These are phyloP conservation scores for Urophycis tenuis DNA, from an alignment of 2,797 vertebrate species.

Conservation along the genomic window DNA sequence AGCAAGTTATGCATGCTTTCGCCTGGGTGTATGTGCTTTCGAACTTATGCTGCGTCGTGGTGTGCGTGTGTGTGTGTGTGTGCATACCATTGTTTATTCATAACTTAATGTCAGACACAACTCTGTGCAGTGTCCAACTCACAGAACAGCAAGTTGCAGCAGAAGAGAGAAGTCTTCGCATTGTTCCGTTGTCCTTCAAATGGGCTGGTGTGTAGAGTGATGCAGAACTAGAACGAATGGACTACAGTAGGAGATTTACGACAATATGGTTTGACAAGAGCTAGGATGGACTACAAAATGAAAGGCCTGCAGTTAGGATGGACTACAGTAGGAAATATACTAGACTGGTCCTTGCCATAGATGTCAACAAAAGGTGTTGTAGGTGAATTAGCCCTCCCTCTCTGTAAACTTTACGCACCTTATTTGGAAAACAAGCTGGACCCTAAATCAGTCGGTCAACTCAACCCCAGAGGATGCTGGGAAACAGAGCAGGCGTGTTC, in stretches of 20 bases:
- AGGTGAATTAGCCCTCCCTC: background rate
- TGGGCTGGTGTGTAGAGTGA: background rate
- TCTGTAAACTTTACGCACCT: background rate
- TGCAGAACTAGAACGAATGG: background rate
- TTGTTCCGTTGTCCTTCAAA: background rate
- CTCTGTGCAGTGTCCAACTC: background rate
- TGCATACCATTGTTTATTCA: background rate
- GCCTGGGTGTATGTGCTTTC: background rate
- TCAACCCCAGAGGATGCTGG: background rate
- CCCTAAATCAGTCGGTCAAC: background rate
- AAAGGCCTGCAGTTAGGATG: background rate
- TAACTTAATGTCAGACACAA: conserved; percentile 1
- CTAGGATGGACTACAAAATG: background rate
- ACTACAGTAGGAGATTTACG: background rate
- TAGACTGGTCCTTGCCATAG: background rate
- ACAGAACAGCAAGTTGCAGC: background rate
- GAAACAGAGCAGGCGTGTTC: background rate
- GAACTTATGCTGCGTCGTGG: background rate
- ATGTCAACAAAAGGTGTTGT: background rate
- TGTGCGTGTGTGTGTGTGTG: conserved; percentile 21
- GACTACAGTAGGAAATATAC: background rate
- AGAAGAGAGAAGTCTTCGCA: background rate
- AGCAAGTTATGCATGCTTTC: conserved; percentile 40
- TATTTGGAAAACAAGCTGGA: background rate
- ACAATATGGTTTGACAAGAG: background rate